phyloP scores from a whole-genome alignment of 2,113 vertebrate species.

The Pteronura brasiliensis region DNA sequence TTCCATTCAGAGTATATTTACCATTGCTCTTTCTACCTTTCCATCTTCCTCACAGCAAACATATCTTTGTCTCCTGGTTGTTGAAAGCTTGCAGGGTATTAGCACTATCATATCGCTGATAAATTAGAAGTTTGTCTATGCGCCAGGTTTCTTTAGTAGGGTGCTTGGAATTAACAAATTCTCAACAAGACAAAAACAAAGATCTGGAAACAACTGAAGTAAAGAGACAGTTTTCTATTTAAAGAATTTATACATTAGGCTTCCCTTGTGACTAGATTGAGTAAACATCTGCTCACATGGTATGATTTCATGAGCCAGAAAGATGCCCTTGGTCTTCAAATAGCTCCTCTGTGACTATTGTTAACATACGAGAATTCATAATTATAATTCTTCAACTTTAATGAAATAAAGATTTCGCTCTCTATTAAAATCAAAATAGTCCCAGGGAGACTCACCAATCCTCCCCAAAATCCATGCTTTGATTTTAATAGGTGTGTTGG shows the following conservation, averaged over 20 bases:
- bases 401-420: background rate
- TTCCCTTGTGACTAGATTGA: background rate
- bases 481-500: background rate
- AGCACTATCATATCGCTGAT: background rate
- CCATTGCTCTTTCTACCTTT: background rate
- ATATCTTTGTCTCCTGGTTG: background rate
- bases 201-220: background rate
- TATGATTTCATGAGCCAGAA: background rate
- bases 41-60: background rate
- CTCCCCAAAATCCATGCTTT: background rate
- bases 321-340: background rate
- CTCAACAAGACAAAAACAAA: background rate
- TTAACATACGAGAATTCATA: background rate
- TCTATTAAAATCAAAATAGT: background rate
- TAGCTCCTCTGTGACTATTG: background rate
- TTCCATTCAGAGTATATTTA: background rate
- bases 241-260: background rate
- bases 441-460: background rate
- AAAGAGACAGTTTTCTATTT: background rate
- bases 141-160: background rate
- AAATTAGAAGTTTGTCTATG: background rate
- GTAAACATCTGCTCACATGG: background rate
- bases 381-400: background rate
- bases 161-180: background rate
- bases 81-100: background rate